These are phyloP conservation scores for Varroa destructor DNA, from an alignment of 1,140 invertebrate species.

Conservation along the genomic window DNA sequence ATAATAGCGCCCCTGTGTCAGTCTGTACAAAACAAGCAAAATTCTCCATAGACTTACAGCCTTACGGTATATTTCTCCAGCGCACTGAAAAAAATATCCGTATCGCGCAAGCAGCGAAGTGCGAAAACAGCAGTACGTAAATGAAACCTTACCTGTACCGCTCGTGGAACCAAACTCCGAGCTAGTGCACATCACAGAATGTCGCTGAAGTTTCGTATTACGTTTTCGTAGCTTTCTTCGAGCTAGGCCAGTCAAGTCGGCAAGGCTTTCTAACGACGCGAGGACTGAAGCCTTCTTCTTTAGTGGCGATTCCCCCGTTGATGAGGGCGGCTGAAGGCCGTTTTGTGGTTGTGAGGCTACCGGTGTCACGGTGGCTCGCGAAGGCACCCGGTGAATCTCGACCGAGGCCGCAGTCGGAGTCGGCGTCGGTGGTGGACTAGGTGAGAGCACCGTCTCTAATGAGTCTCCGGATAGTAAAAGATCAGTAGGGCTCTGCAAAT, in stretches of 20 bases:
- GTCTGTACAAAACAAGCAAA: too few species aligned
- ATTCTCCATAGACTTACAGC: too few species aligned
- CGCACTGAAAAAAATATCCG: too few species aligned
- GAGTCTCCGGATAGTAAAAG: slow-evolving; percentile 25
- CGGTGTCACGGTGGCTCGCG: slow-evolving; percentile 14
- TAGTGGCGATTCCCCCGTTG: neutral
- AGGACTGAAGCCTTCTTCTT: slow-evolving; percentile 17
- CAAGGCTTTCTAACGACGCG: slow-evolving; percentile 14
- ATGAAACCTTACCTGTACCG: neutral
- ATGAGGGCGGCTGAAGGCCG: slow-evolving; percentile 3
- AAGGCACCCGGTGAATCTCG: neutral
- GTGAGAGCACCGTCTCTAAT: slow-evolving; percentile 20
- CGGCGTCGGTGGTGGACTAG: slow-evolving; percentile 11
- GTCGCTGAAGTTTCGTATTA: slow-evolving; percentile 26
- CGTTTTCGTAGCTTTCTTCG: slow-evolving; percentile 23
- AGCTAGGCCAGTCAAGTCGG: slow-evolving; percentile 8
- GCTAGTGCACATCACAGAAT: slow-evolving; percentile 26
- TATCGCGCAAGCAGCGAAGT: too few species aligned
- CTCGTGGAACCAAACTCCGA: slow-evolving; percentile 25
- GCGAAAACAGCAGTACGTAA: too few species aligned
- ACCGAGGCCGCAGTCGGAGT: slow-evolving; percentile 2
- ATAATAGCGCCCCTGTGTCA: too few species aligned
- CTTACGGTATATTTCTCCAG: too few species aligned
- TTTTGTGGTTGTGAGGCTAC: neutral
- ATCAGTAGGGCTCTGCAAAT: slow-evolving; percentile 17